Base-by-base conservation (phyloP, 2,888 invertebrate genomes). In the Lithophane leautieri region DNA sequence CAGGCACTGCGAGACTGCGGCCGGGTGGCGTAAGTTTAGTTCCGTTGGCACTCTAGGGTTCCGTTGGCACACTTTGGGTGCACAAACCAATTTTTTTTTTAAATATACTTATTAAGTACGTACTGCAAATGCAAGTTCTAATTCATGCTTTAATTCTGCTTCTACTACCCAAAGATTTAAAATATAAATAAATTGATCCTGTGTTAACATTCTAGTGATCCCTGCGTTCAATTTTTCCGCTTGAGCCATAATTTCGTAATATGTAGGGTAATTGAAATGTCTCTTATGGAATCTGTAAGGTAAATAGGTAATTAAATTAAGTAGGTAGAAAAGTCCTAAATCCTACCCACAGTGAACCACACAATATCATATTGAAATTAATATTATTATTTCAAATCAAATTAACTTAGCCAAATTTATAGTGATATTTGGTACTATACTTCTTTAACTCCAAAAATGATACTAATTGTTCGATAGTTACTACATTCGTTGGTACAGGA, bases 181-280 rank as follows among this genome's bases (percentile, higher is more conserved):
- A 42, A 95, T 90, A 76, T 93, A 95, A 82, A 96, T 90, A 78
- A 95, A 87, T 89, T 96, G 95, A 56, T 94, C 93, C 84, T 91
- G 91, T 22, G 93, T 95, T 56, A 96, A 76, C 83, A 94, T 82
- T 90, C 93, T 92, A 54, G 89, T 86, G 11, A 83, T 68, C 60
- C 89, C 93, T 56, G 93, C 94, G 86, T 93, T 91, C 65, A 96
- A 88, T 56, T 88, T 85, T 88, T 96, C 96, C 8, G 89, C 93
- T 86, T 92, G 91, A 19, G 19, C 87, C 95, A 96, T 95, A 68
- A 96, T 91, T 89, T 95, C 94, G 25, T 85, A 91, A 88, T 95
- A 96, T 50, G 82, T 91, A 40, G 96, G 96, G 74, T 95, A 95
- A 47, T 91, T 86, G 85, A 94, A 96, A 87, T 86, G 89, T 90